Evolutionary conservation across 2,888 invertebrate species (phyloP).

Genomic region (Acrocyrtus sp.): DNA sequence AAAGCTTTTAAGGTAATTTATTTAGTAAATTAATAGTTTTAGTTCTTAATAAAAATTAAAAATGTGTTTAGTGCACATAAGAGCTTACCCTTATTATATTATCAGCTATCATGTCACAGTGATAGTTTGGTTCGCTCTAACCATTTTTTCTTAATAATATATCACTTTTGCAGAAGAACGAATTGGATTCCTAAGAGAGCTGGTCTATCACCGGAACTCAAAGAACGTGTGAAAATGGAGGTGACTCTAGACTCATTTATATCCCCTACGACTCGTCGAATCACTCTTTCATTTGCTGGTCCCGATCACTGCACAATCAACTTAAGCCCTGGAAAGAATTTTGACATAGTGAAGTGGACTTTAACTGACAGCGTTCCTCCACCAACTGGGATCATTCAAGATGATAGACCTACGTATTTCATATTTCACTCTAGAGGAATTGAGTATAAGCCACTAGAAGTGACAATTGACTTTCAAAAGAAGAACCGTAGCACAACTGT

Average conservation of each 20-base stretch:
- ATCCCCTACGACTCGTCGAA: conserved; percentile 45
- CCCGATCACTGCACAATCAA: conserved; percentile 67
- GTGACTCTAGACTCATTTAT: conserved; percentile 56
- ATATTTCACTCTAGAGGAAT: conserved; percentile 65
- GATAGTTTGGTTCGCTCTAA: background rate
- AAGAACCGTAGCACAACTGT: conserved; percentile 24
- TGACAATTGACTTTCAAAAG: conserved; percentile 57
- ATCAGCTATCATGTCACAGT: too few relatives aligned
- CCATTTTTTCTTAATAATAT: background rate
- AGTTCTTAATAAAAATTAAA: background rate
- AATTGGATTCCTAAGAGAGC: conserved; percentile 56
- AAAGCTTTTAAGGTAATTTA: conserved; percentile 52
- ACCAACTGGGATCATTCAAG: conserved; percentile 64
- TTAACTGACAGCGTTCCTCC: conserved; percentile 65
- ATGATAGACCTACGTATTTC: conserved; percentile 66
- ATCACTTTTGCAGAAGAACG: conserved; percentile 45
- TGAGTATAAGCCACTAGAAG: conserved; percentile 54
- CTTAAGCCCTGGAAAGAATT: conserved; percentile 65
- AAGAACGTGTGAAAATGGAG: conserved; percentile 58
- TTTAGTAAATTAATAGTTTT: too few relatives aligned
- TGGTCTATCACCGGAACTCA: conserved; percentile 53
- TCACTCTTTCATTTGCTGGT: conserved; percentile 64
- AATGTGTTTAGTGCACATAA: too few relatives aligned
- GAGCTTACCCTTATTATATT: background rate
- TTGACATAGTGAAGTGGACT: conserved; percentile 66